Conservation (phyloP, 2,797 vertebrate species). For the Botia kubotai region DNA sequence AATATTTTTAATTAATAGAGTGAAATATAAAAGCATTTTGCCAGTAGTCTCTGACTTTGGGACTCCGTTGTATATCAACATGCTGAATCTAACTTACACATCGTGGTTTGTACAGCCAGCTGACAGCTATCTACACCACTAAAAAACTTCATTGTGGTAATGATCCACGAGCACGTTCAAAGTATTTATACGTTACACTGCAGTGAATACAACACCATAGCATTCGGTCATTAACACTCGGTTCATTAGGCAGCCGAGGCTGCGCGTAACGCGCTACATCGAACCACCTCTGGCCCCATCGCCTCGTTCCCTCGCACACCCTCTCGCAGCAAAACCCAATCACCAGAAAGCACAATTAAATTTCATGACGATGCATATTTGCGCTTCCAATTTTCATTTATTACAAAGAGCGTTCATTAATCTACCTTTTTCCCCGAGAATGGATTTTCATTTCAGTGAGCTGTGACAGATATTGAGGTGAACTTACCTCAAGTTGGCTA, state of each 20-base stretch:
- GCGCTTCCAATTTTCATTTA: constrained; percentile 83
- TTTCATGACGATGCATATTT: constrained; percentile 90
- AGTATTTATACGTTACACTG: constrained; percentile 65
- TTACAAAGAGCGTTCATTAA: constrained; percentile 87
- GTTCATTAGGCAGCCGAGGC: constrained; percentile 89
- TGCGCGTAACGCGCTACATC: constrained; percentile 85
- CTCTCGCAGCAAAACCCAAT: constrained; percentile 80
- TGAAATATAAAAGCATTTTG: no score
- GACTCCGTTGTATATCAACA: no score
- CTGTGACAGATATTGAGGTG: constrained; percentile 82
- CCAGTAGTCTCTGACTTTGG: no score
- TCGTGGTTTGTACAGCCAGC: not conserved
- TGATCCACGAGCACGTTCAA: constrained; percentile 13
- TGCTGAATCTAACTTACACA: not conserved
- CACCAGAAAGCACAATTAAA: constrained; percentile 87
- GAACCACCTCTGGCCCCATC: constrained; percentile 81
- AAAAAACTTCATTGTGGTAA: not conserved
- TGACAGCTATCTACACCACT: not conserved
- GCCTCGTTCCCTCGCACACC: constrained; percentile 69
- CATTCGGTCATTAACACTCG: constrained; percentile 86
- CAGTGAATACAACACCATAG: constrained; percentile 81
- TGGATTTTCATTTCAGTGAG: constrained; percentile 84
- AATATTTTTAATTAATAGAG: no score
- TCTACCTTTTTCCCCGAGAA: constrained; percentile 74
- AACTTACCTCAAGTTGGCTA: constrained; percentile 85